A percentile compares a stretch with the other conserved stretches of the same genome.
phyloP scores from a whole-genome alignment of 1,140 invertebrate genomes.

The Neodiprion pinetum region DNA sequence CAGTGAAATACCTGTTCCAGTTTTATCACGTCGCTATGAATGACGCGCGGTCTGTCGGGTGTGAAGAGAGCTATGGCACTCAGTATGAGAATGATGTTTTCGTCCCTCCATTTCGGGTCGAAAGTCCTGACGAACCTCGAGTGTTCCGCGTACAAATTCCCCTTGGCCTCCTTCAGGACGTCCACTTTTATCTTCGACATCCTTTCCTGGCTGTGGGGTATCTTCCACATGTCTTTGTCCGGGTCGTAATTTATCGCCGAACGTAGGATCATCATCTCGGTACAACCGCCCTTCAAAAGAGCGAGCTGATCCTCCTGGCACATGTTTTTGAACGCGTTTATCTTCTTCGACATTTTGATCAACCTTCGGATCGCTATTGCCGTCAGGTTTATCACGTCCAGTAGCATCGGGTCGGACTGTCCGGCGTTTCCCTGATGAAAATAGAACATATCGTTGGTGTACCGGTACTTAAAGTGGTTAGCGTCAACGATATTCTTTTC shows the following conservation, averaged over 20 bases:
- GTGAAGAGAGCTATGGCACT: constrained; percentile 90
- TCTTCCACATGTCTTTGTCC: constrained; percentile 84
- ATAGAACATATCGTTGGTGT: constrained; percentile 26
- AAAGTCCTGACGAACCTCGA: constrained; percentile 83
- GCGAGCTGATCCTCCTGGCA: constrained; percentile 92
- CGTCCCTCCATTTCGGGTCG: constrained; percentile 82
- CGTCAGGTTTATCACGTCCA: constrained; percentile 89
- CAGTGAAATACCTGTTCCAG: constrained; percentile 76
- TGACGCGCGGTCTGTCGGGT: constrained; percentile 79
- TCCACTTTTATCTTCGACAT: constrained; percentile 81
- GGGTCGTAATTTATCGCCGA: constrained; percentile 89
- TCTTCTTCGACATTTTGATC: constrained; percentile 92
- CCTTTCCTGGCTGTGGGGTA: constrained; percentile 77
- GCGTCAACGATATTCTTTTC: not conserved
- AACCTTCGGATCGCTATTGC: constrained; percentile 88
- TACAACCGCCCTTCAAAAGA: constrained; percentile 84
- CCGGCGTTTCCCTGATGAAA: constrained; percentile 62
- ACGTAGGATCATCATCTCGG: constrained; percentile 91
- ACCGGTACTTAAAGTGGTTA: constrained; percentile 12
- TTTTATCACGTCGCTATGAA: constrained; percentile 85
- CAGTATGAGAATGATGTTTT: constrained; percentile 88
- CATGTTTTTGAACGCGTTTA: constrained; percentile 87
- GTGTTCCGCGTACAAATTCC: constrained; percentile 86
- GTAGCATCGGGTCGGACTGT: constrained; percentile 73
- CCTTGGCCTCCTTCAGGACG: constrained; percentile 85